phyloP scores from a whole-genome alignment of 2,113 vertebrate species.

The Triplophysa tibetana region DNA sequence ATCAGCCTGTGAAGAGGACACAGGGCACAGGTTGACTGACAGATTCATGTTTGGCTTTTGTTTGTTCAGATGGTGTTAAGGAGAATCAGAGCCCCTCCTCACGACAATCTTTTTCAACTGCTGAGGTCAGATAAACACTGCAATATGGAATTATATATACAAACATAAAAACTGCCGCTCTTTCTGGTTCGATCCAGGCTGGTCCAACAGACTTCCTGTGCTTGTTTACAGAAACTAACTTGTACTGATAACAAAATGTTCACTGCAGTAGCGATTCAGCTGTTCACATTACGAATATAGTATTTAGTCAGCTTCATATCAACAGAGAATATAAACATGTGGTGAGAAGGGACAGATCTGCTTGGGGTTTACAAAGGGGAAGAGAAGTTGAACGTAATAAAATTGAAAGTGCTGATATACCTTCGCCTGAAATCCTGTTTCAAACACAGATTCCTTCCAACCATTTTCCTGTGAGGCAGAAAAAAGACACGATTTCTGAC shows the following conservation, averaged over 20 bases:
- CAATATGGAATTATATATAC: slow-evolving; percentile 25
- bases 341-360: not conserved
- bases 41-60: slow-evolving; percentile 7
- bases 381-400: slow-evolving; percentile 7
- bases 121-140: slow-evolving; percentile 24
- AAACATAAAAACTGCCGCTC: slow-evolving; percentile 16
- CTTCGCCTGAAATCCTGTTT: slow-evolving; percentile 94
- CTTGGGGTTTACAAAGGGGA: slow-evolving; percentile 9
- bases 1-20: slow-evolving; percentile 80
- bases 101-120: not conserved
- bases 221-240: slow-evolving; percentile 41
- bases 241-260: slow-evolving; percentile 36
- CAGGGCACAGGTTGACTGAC: not conserved
- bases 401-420: slow-evolving; percentile 66
- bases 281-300: not conserved
- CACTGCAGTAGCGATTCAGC: slow-evolving; percentile 28
- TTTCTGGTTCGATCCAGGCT: slow-evolving; percentile 13
- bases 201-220: slow-evolving; percentile 31
- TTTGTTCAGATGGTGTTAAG: slow-evolving; percentile 17
- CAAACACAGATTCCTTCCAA: slow-evolving; percentile 92
- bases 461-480: slow-evolving; percentile 82
- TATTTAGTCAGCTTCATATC: slow-evolving; percentile 26
- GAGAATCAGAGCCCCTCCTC: not conserved
- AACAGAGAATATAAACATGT: slow-evolving; percentile 30
- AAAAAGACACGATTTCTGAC: slow-evolving; percentile 44